These are phyloP conservation scores for Chinchilla lanigera DNA, from an alignment of 2,113 vertebrate genomes.

Conservation along the genomic window DNA sequence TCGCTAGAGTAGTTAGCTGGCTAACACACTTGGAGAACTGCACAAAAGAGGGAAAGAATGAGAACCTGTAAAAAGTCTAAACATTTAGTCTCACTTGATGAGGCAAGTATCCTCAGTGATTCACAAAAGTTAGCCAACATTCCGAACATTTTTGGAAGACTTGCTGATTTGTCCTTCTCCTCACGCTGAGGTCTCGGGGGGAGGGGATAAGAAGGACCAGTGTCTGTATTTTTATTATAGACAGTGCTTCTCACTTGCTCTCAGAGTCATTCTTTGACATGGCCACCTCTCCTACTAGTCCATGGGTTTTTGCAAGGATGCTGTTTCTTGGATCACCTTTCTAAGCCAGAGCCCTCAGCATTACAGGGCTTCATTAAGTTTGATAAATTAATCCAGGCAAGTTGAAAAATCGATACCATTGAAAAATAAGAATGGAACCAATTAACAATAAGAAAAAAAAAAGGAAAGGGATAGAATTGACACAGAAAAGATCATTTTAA, in stretches of 20 bases:
- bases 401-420: neutral
- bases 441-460: neutral
- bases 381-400: neutral
- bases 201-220: neutral
- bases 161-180: neutral
- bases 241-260: neutral
- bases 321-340: neutral
- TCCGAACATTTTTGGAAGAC: neutral
- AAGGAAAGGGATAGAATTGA: neutral
- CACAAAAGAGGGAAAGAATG: neutral
- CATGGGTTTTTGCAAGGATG: neutral
- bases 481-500: neutral
- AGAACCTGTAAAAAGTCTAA: constrained; percentile 8
- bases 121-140: neutral
- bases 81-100: neutral
- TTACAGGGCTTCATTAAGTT: neutral
- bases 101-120: neutral
- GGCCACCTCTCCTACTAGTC: neutral
- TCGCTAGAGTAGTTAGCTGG: neutral
- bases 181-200: neutral
- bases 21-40: neutral
- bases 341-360: neutral
- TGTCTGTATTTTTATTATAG: neutral
- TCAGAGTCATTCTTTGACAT: neutral
- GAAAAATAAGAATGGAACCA: neutral